Percentiles rank a stretch among this genome's conserved stretches.
These are phyloP conservation scores for Emys orbicularis DNA, from an alignment of 2,797 vertebrate genomes.

Conservation along the genomic window DNA sequence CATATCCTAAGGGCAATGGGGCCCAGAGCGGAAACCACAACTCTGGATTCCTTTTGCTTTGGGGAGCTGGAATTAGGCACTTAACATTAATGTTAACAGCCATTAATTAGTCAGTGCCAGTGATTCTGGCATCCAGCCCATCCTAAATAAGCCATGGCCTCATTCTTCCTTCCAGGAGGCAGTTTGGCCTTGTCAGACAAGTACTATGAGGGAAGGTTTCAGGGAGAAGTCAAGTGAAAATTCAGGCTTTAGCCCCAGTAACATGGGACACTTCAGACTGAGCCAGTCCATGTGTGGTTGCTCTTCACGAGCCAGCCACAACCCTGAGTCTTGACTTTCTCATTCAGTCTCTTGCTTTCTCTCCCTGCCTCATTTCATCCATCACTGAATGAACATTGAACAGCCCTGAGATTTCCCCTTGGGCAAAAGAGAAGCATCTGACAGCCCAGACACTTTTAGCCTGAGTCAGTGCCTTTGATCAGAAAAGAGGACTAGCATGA, in stretches of 20 bases:
- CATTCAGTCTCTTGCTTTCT: neutral
- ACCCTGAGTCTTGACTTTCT: neutral
- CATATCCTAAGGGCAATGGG: rapidly evolving
- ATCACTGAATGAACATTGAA: neutral
- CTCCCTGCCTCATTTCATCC: neutral
- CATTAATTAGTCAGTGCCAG: neutral
- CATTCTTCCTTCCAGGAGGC: neutral
- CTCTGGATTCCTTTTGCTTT: neutral
- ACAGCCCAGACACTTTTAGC: rapidly evolving
- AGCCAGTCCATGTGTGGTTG: neutral
- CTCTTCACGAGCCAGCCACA: too few species aligned
- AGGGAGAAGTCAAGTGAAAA: neutral
- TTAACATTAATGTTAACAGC: neutral
- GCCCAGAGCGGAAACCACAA: neutral
- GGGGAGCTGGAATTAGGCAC: neutral
- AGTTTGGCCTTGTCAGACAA: neutral
- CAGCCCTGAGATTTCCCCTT: neutral
- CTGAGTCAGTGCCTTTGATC: neutral
- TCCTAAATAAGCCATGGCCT: neutral
- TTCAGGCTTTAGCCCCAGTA: neutral
- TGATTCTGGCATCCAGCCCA: neutral
- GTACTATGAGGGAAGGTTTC: neutral
- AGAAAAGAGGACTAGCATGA: neutral
- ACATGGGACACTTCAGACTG: too few species aligned
- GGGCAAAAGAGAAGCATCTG: neutral